Conservation (phyloP, 2,797 vertebrate genomes). For the Odontamblyopus rebecca region DNA sequence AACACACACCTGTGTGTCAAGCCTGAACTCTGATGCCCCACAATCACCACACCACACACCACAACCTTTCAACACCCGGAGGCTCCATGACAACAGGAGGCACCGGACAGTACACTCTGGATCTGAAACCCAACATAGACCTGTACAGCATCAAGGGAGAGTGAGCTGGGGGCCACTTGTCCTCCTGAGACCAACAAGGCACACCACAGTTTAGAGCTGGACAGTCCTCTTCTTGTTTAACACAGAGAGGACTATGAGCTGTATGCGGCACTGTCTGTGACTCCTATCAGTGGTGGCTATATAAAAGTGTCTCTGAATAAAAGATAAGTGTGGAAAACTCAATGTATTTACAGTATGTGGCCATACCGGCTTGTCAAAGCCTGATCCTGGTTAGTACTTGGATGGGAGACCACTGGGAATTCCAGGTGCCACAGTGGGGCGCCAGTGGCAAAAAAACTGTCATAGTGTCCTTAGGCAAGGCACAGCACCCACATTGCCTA, state of each 20-base stretch:
- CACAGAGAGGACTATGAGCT: slow-evolving; percentile 37
- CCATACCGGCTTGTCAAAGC: no score
- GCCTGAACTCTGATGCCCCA: slow-evolving; percentile 65
- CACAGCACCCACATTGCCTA: no score
- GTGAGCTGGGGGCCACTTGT: slow-evolving; percentile 59
- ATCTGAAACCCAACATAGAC: slow-evolving; percentile 71
- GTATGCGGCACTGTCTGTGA: slow-evolving; percentile 28
- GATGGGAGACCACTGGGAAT: no score
- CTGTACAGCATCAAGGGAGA: slow-evolving; percentile 65
- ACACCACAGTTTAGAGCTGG: slow-evolving; percentile 49
- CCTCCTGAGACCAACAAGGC: slow-evolving; percentile 54
- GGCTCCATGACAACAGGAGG: slow-evolving; percentile 49
- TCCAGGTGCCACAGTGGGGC: no score
- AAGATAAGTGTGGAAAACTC: slow-evolving; percentile 18
- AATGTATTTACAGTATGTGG: not conserved
- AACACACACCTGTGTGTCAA: slow-evolving; percentile 75
- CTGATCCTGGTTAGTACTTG: no score
- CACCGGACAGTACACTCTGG: slow-evolving; percentile 49
- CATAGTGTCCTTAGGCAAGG: no score
- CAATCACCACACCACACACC: slow-evolving; percentile 19
- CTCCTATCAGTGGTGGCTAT: slow-evolving; percentile 11
- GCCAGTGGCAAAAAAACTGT: no score
- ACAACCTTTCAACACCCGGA: slow-evolving; percentile 39
- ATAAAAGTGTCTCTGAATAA: slow-evolving; percentile 45
- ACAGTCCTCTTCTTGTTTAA: slow-evolving; percentile 68